phyloP scores from a whole-genome alignment of 1,140 invertebrate genomes.

The Magallana gigas region DNA sequence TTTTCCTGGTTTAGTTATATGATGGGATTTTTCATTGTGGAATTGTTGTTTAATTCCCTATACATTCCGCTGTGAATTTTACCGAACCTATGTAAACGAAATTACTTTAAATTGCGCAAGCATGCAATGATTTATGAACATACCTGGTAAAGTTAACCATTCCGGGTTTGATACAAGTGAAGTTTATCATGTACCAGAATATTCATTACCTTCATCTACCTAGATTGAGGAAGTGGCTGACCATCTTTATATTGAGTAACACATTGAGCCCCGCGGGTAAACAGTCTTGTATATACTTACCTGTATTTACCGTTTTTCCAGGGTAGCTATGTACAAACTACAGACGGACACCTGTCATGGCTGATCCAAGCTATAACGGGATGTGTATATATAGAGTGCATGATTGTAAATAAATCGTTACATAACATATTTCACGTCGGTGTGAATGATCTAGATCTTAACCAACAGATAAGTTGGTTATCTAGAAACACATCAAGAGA shows the following conservation, averaged over 20 bases:
- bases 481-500: too few relatives aligned
- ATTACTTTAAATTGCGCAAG: too few relatives aligned
- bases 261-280: background rate
- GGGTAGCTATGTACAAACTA: background rate
- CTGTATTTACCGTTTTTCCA: background rate
- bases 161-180: background rate
- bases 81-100: too few relatives aligned
- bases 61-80: too few relatives aligned
- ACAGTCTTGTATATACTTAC: background rate
- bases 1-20: too few relatives aligned
- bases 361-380: background rate
- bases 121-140: background rate
- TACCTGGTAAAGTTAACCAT: conserved; percentile 24
- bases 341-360: background rate
- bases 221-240: background rate
- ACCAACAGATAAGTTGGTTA: background rate
- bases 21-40: too few relatives aligned
- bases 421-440: background rate
- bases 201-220: background rate
- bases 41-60: too few relatives aligned
- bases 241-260: background rate
- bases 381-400: background rate
- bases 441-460: background rate
- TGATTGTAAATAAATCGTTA: background rate
- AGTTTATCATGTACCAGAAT: background rate